Conservation (phyloP, 1,140 invertebrate species). For the Notospermus geniculatus region DNA sequence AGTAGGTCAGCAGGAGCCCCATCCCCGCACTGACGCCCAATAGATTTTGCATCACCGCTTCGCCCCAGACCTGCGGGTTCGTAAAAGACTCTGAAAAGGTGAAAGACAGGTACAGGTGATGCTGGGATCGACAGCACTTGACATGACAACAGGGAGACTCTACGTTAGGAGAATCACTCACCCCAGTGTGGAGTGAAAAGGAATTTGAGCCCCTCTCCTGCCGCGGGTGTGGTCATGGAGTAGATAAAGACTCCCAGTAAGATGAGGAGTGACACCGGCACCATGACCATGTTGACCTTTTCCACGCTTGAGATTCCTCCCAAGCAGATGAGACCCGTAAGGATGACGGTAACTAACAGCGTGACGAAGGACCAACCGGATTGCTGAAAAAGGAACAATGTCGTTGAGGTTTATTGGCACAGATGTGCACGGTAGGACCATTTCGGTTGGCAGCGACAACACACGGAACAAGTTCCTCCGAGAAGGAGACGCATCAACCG, state of each 20-base stretch:
- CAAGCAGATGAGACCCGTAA: conserved; percentile 35
- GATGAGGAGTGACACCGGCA: conserved; percentile 40
- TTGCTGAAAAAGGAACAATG: conserved; percentile 28
- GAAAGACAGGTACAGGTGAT: not conserved
- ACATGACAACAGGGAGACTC: too few species aligned
- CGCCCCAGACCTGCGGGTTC: conserved; percentile 43
- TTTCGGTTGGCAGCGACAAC: too few species aligned
- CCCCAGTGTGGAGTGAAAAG: conserved; percentile 47
- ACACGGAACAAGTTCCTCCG: too few species aligned
- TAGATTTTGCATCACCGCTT: conserved; percentile 47
- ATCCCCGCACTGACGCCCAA: conserved; percentile 48
- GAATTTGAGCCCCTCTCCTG: conserved; percentile 39
- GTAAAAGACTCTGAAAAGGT: conserved; percentile 35
- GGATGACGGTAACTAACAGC: conserved; percentile 30
- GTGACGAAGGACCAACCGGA: conserved; percentile 44
- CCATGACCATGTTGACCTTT: conserved; percentile 44
- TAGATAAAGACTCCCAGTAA: conserved; percentile 45
- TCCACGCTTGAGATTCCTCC: conserved; percentile 48
- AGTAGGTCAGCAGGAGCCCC: conserved; percentile 44
- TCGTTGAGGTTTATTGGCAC: too few species aligned
- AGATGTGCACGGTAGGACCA: too few species aligned
- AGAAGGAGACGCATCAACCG: too few species aligned
- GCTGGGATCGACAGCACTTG: not conserved
- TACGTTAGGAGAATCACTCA: too few species aligned
- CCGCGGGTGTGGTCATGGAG: conserved; percentile 37